Conservation (phyloP, 2,113 vertebrate genomes). For the Lophochroa leadbeateri region DNA sequence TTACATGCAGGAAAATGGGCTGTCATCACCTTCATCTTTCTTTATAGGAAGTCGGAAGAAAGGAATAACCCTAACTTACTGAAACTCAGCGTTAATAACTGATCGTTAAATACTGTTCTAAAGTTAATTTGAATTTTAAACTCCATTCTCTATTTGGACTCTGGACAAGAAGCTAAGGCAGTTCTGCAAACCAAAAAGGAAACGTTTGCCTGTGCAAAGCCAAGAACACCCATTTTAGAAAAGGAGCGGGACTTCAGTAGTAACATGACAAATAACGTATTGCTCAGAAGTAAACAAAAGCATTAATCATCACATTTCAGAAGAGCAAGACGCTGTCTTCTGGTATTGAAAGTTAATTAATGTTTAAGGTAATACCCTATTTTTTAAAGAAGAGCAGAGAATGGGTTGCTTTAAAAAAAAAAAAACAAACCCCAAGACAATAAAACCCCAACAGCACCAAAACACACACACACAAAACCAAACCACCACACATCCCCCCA, state of each 20-base stretch:
- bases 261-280: slow-evolving; percentile 21
- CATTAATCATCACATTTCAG: slow-evolving; percentile 48
- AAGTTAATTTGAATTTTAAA: not conserved
- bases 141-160: not conserved
- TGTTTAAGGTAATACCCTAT: not conserved
- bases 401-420: not conserved
- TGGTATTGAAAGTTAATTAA: not conserved
- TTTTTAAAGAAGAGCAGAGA: not conserved
- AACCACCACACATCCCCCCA: too few relatives aligned
- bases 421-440: not conserved
- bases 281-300: slow-evolving; percentile 14
- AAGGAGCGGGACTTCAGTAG: not conserved
- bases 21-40: not conserved
- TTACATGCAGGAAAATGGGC: not conserved
- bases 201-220: not conserved
- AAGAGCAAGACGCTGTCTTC: not conserved
- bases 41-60: not conserved
- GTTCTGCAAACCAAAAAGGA: not conserved
- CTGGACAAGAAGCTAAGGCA: not conserved
- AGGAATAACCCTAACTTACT: not conserved
- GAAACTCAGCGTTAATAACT: not conserved
- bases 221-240: not conserved
- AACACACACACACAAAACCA: not conserved
- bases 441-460: not conserved
- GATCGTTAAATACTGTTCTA: not conserved